Percentiles rank a stretch among this genome's conserved stretches.
phyloP scores from a whole-genome alignment of 2,797 vertebrate genomes.

The Emys orbicularis region DNA sequence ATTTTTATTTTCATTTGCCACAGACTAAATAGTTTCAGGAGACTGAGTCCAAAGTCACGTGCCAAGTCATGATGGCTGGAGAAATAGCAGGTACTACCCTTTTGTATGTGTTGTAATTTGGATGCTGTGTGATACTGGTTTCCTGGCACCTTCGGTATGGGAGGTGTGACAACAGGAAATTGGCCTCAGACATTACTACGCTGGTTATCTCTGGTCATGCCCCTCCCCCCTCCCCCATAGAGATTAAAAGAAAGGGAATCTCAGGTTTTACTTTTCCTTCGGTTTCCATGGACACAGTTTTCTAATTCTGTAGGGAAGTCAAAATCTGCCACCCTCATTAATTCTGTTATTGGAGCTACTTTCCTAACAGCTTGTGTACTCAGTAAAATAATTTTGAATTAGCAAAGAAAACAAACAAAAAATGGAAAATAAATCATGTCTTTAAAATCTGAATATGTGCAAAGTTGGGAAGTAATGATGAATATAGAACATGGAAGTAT shows the following conservation, averaged over 20 bases:
- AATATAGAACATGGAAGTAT: conserved; percentile 28
- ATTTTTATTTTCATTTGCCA: neutral
- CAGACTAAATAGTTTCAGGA: neutral
- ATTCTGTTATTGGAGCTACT: conserved; percentile 74
- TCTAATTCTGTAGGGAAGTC: conserved; percentile 76
- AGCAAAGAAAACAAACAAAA: conserved; percentile 56
- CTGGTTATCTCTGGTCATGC: conserved; percentile 64
- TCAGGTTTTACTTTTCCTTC: conserved; percentile 76
- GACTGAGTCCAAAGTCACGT: neutral
- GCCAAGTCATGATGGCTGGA: neutral
- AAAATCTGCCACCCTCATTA: conserved; percentile 79
- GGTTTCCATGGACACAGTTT: conserved; percentile 86
- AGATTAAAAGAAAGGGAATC: conserved; percentile 68
- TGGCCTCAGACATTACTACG: conserved; percentile 65
- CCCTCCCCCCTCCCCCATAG: neutral
- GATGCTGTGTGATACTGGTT: conserved; percentile 22
- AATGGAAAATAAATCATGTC: conserved; percentile 54
- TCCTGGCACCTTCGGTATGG: conserved; percentile 48
- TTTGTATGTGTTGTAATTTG: conserved; percentile 22
- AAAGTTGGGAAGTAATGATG: conserved; percentile 24
- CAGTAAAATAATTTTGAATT: conserved; percentile 71
- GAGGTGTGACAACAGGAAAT: conserved; percentile 62
- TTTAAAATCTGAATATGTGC: conserved; percentile 45
- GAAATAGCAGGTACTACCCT: conserved; percentile 17
- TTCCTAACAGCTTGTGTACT: conserved; percentile 67